These are phyloP conservation scores for Cordilura impudica DNA, from an alignment of 2,888 invertebrate genomes.

Conservation along the genomic window DNA sequence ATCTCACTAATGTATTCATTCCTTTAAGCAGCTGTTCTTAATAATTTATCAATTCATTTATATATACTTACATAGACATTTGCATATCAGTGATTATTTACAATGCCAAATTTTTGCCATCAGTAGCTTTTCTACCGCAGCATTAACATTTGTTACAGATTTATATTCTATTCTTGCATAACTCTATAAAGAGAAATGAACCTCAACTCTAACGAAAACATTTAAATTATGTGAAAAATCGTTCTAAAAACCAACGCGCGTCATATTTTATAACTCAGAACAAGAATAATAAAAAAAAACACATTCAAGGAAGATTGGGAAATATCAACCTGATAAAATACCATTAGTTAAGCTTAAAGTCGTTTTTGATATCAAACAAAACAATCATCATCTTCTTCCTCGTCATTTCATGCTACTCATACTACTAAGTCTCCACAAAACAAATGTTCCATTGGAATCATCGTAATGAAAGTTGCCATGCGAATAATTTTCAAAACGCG, in stretches of 20 bases:
- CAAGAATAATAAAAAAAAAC: too few relatives aligned
- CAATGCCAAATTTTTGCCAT: slow-evolving; percentile 23
- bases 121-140: slow-evolving; percentile 2
- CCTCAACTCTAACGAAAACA: slow-evolving; percentile 51
- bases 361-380: slow-evolving; percentile 9
- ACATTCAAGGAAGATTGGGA: background rate
- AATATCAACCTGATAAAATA: slow-evolving; percentile 39
- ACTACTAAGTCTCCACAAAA: background rate
- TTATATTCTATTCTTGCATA: background rate
- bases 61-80: slow-evolving; percentile 13
- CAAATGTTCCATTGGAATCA: slow-evolving; percentile 39
- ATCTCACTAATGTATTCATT: background rate
- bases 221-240: slow-evolving; percentile 55
- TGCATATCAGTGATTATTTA: slow-evolving; percentile 19
- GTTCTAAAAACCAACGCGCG: slow-evolving; percentile 37
- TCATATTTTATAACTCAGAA: background rate
- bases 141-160: background rate
- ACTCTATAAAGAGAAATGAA: slow-evolving; percentile 14
- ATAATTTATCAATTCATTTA: background rate
- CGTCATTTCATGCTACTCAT: background rate
- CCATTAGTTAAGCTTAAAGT: slow-evolving; percentile 41
- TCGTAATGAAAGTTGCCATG: slow-evolving; percentile 55
- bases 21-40: slow-evolving; percentile 4
- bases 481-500: slow-evolving; percentile 38
- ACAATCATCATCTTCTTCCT: slow-evolving; percentile 8